Evolutionary conservation across 2,113 vertebrate genomes (phyloP).

Genomic region (Thunnus thynnus): DNA sequence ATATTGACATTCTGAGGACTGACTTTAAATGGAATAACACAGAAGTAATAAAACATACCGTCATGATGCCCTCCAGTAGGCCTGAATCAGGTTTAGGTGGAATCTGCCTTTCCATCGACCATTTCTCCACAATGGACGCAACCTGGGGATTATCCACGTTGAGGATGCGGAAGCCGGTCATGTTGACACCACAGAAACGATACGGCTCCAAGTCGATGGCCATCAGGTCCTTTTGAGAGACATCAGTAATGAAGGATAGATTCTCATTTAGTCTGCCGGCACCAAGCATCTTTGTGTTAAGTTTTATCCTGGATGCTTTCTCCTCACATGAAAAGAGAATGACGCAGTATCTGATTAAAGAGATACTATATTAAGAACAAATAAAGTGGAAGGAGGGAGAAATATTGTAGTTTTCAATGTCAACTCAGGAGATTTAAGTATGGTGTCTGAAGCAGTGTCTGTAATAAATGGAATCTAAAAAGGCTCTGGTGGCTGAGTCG

Average conservation of each 20-base stretch:
- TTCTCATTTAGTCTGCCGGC: slow-evolving; percentile 41
- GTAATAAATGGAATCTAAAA: slow-evolving; percentile 58
- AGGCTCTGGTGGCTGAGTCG: slow-evolving; percentile 71
- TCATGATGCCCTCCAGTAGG: slow-evolving; percentile 95
- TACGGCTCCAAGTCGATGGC: slow-evolving; percentile 98
- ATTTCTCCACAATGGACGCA: slow-evolving; percentile 95
- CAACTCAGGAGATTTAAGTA: slow-evolving; percentile 58
- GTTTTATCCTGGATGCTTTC: slow-evolving; percentile 49
- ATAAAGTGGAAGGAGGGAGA: slow-evolving; percentile 37
- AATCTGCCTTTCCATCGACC: slow-evolving; percentile 95
- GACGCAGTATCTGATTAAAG: slow-evolving; percentile 57
- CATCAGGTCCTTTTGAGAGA: slow-evolving; percentile 92
- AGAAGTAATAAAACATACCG: slow-evolving; percentile 86
- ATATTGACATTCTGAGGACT: slow-evolving; percentile 18
- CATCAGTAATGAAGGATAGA: slow-evolving; percentile 14
- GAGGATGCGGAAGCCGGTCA: slow-evolving; percentile 98
- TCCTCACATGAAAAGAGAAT: slow-evolving; percentile 59
- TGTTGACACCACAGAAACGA: slow-evolving; percentile 97
- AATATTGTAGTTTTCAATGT: slow-evolving; percentile 44
- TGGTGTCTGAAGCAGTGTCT: slow-evolving; percentile 23
- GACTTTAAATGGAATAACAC: slow-evolving; percentile 21
- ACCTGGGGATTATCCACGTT: slow-evolving; percentile 98
- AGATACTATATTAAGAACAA: slow-evolving; percentile 62
- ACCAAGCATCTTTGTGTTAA: slow-evolving; percentile 32
- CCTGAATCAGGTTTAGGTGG: slow-evolving; percentile 92